Evolutionary conservation across 2,113 vertebrate genomes (phyloP), one percentile per base, ranked within the genome.

Genomic region (Cinclus cinclus): DNA sequence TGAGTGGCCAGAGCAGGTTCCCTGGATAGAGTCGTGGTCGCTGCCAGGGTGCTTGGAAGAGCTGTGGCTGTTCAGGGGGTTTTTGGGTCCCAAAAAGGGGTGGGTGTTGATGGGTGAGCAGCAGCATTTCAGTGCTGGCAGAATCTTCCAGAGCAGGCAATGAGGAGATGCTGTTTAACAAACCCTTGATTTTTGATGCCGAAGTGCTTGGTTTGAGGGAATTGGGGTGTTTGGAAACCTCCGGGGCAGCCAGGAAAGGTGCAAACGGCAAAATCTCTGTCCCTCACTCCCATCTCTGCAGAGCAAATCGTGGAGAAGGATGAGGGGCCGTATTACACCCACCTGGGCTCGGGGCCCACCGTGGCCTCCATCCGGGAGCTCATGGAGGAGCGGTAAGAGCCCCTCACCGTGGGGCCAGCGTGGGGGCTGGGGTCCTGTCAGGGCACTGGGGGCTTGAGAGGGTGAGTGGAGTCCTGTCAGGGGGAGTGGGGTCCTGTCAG

Each of bases 321-420:
- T 11, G 99, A 99, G 97, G 99, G 99, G 35, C 99, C 99, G 0
- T 99, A 99, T 92, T 99, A 99, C 96, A 99, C 99, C 89, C 99
- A 99, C 97, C 98, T 99, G 97, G 99, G 99, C 95, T 98, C 99
- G 12, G 99, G 99, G 92, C 99, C 99, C 83, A 99, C 98, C 2
- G 98, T 99, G 39, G 98, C 98, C 13, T 99, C 99, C 85, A 98
- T 99, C 97, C 97, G 99, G 97, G 98, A 98, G 83, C 98, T 99
- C 96, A 99, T 99, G 99, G 99, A 99, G 94, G 98, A 97, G 53
- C 87, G 98, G 98, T 98, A 89, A 97, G 98, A 95, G 25, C 27
- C 50, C 15, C 50, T 52, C 50, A 30, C 27, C 15, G 10, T 10
- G 25, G 50, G 27, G 27, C 33, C 58, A 8, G 3, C 16, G 1